Conservation (phyloP, 2,113 vertebrate genomes). For the Sterrhoptilus dennistouni region DNA sequence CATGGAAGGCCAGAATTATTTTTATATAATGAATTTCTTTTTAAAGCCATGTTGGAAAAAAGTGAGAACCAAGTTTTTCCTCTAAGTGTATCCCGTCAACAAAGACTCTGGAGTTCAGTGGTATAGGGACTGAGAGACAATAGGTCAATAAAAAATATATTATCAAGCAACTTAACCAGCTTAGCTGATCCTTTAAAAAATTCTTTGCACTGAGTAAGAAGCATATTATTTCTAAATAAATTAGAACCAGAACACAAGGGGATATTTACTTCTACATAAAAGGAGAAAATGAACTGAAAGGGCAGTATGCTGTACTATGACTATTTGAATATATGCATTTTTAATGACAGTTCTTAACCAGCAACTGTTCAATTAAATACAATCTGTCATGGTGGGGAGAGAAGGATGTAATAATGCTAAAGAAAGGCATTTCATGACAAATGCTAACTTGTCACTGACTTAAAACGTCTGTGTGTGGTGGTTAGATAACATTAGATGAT, state of each 20-base stretch:
- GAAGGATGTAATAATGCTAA: neutral
- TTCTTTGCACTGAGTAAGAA: constrained; percentile 4
- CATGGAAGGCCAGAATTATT: neutral
- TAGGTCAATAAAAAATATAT: neutral
- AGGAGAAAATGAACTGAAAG: constrained; percentile 33
- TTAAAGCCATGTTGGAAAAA: neutral
- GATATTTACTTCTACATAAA: constrained; percentile 53
- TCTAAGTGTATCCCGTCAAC: neutral
- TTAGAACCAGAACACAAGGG: constrained; percentile 41
- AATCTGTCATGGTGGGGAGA: constrained; percentile 63
- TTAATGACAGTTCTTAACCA: constrained; percentile 62
- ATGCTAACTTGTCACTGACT: constrained; percentile 28
- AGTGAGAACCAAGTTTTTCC: neutral
- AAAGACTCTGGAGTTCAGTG: neutral
- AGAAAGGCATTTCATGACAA: constrained; percentile 36
- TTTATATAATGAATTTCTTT: neutral
- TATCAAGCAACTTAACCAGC: neutral
- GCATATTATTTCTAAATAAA: constrained; percentile 53
- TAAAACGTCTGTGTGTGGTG: neutral
- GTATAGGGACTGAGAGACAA: neutral
- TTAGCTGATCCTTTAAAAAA: neutral
- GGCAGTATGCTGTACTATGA: neutral
- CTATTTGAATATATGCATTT: constrained; percentile 65
- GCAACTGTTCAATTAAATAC: constrained; percentile 73
- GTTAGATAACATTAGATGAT: constrained; percentile 11